Evolutionary conservation across 2,113 vertebrate genomes (phyloP).

Genomic region (Caracal caracal): DNA sequence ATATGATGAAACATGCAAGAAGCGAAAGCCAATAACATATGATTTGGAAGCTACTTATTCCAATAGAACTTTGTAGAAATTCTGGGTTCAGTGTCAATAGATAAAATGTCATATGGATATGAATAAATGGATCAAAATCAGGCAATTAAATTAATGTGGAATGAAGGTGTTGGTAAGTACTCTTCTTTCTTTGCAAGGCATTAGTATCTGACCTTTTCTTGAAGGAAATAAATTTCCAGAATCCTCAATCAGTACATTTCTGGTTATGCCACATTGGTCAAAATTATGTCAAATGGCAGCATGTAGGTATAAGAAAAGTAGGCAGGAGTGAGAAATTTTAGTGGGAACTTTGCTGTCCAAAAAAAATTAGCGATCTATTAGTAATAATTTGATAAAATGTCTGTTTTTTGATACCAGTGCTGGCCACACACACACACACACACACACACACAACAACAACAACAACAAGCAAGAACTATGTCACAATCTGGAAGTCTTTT

Average conservation of each 20-base stretch:
- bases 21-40: neutral
- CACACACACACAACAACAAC: neutral
- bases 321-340: neutral
- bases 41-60: neutral
- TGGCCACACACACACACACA: neutral
- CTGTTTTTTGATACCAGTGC: neutral
- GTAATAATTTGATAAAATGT: neutral
- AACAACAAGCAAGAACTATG: neutral
- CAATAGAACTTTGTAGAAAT: neutral
- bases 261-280: neutral
- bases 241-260: neutral
- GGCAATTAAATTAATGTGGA: neutral
- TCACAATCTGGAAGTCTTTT: neutral
- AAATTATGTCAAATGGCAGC: neutral
- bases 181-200: neutral
- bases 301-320: neutral
- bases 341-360: neutral
- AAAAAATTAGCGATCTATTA: neutral
- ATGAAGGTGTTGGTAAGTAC: neutral
- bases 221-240: neutral
- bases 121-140: neutral
- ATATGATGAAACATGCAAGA: neutral
- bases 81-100: neutral
- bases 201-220: neutral
- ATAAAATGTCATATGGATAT: neutral